phyloP scores from a whole-genome alignment of 2,797 vertebrate genomes.

The Enteromius paludinosus region DNA sequence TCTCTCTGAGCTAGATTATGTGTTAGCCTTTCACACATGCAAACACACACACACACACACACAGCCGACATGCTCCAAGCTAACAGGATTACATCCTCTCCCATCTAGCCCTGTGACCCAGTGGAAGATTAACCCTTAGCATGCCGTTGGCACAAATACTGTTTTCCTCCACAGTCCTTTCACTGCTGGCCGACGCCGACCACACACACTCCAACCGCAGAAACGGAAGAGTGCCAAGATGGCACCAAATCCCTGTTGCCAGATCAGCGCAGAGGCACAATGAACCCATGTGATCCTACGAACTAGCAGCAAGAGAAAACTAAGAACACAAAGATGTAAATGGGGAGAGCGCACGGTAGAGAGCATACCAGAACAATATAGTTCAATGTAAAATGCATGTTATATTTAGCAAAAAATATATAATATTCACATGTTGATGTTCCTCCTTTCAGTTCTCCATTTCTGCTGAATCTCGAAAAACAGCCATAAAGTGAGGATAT shows the following conservation, averaged over 20 bases:
- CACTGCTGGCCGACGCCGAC: slow-evolving; percentile 28
- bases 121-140: slow-evolving; percentile 50
- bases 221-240: slow-evolving; percentile 25
- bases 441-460: background rate
- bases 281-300: background rate
- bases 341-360: background rate
- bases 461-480: background rate
- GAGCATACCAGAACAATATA: background rate
- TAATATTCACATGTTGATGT: background rate
- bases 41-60: slow-evolving; percentile 30
- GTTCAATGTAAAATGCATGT: background rate
- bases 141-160: slow-evolving; percentile 19
- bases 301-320: background rate
- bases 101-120: slow-evolving; percentile 52
- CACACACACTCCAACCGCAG: slow-evolving; percentile 27
- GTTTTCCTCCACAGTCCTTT: slow-evolving; percentile 21
- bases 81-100: slow-evolving; percentile 53
- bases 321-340: background rate
- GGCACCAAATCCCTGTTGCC: background rate
- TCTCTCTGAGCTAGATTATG: slow-evolving; percentile 38
- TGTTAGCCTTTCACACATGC: slow-evolving; percentile 39
- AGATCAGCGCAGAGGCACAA: background rate
- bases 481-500: background rate
- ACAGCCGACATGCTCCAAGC: slow-evolving; percentile 7
- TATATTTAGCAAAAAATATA: background rate